These are phyloP conservation scores for Mycteria americana DNA, from an alignment of 2,797 vertebrate genomes.

Conservation along the genomic window DNA sequence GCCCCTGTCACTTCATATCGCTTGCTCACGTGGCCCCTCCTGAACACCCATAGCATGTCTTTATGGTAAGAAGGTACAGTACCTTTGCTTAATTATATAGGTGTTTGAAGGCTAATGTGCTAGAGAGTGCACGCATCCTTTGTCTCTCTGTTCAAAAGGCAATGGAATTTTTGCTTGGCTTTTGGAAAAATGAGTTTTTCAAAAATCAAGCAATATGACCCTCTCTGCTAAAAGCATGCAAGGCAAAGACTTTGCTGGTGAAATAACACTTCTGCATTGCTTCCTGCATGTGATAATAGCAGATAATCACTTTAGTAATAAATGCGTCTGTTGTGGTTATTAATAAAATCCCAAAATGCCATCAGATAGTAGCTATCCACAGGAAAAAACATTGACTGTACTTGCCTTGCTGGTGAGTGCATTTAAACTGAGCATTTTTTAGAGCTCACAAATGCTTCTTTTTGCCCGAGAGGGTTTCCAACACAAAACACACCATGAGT, in stretches of 20 bases:
- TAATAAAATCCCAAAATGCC: not conserved
- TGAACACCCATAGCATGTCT: fast-evolving
- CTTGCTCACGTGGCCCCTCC: not conserved
- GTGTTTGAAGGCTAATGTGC: not conserved
- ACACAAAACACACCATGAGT: not conserved
- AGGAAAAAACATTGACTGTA: not conserved
- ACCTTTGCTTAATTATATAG: not conserved
- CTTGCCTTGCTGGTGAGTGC: not conserved
- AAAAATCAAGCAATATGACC: not conserved
- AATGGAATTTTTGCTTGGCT: not conserved
- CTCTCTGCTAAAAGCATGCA: not conserved
- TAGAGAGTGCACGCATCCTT: not conserved
- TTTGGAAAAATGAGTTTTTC: not conserved
- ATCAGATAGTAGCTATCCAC: not conserved
- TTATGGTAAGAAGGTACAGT: fast-evolving
- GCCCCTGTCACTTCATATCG: not conserved
- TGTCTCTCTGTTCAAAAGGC: not conserved
- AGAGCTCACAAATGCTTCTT: not conserved
- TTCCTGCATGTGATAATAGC: not conserved
- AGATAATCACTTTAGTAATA: not conserved
- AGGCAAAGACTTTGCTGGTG: not conserved
- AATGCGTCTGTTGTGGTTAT: not conserved
- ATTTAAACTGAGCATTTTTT: not conserved
- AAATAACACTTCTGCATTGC: not conserved
- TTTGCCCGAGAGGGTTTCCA: not conserved